Percentiles rank a stretch among this genome's conserved stretches.
Conservation (phyloP, 2,113 vertebrate species). For the Corvus moneduloides region DNA sequence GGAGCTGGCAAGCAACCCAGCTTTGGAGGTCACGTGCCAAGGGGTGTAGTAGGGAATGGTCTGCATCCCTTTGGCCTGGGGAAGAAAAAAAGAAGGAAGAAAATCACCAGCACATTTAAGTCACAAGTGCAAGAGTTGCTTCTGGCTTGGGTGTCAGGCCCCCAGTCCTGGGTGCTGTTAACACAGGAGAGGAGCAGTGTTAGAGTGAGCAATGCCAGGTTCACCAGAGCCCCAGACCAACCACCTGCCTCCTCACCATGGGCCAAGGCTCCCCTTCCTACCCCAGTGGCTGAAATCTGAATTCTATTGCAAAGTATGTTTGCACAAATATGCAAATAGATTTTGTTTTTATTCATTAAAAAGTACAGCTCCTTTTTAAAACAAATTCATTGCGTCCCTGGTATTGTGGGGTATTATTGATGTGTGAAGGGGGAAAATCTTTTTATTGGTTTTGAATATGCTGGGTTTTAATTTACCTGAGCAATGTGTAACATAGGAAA, state of each 20-base stretch:
- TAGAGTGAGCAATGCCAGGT: background rate
- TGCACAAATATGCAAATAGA: background rate
- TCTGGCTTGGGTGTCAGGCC: background rate
- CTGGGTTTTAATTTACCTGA: background rate
- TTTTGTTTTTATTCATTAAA: background rate
- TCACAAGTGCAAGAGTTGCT: background rate
- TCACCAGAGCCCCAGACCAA: background rate
- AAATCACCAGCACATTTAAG: background rate
- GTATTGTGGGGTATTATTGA: background rate
- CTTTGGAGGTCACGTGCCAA: background rate
- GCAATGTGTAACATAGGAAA: background rate
- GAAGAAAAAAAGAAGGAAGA: background rate
- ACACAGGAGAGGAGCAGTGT: background rate
- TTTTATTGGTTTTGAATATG: background rate
- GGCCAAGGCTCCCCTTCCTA: background rate
- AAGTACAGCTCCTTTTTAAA: background rate
- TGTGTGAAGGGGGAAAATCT: background rate
- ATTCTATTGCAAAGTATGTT: background rate
- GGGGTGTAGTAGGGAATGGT: background rate
- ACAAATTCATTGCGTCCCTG: background rate
- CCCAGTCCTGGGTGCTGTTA: background rate
- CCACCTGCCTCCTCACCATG: fast-evolving
- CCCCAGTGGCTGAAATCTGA: fast-evolving
- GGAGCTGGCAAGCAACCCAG: background rate
- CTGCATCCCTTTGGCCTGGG: background rate